Evolutionary conservation across 2,113 vertebrate genomes (phyloP).

Genomic region (Myanophis thanlyinensis): DNA sequence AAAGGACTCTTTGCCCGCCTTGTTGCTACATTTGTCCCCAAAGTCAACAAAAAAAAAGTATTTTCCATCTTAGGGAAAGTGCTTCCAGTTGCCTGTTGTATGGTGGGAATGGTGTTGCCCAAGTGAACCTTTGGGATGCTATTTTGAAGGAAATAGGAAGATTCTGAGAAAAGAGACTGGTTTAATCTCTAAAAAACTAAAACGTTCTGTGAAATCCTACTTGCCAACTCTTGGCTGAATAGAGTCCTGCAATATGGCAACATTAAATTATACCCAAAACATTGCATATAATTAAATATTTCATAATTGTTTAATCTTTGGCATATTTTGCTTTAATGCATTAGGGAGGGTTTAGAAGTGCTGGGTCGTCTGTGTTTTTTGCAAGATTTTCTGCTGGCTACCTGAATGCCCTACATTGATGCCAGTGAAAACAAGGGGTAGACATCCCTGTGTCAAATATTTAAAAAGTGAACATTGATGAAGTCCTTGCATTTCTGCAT

Average conservation of each 20-base stretch:
- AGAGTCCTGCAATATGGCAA: slow-evolving; percentile 64
- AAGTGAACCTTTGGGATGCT: neutral
- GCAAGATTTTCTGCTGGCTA: neutral
- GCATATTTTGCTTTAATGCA: slow-evolving; percentile 62
- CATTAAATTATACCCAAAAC: slow-evolving; percentile 69
- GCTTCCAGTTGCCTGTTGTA: neutral
- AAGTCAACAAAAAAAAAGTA: neutral
- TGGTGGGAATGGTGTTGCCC: neutral
- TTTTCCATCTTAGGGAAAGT: slow-evolving; percentile 4
- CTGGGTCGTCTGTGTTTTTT: slow-evolving; percentile 41
- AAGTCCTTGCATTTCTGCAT: slow-evolving; percentile 10
- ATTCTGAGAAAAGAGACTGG: slow-evolving; percentile 39
- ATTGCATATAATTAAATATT: slow-evolving; percentile 48
- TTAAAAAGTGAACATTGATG: slow-evolving; percentile 2
- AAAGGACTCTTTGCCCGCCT: neutral
- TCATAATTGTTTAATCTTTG: slow-evolving; percentile 60
- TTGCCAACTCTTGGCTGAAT: slow-evolving; percentile 56
- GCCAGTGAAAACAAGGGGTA: slow-evolving; percentile 5
- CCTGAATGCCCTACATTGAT: neutral
- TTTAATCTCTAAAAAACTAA: slow-evolving; percentile 27
- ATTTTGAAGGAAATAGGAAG: neutral
- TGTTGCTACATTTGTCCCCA: slow-evolving; percentile 12
- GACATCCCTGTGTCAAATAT: neutral
- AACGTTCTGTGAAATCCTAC: slow-evolving; percentile 35
- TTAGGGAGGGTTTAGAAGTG: slow-evolving; percentile 40